These are phyloP conservation scores for Hypsopygia costalis DNA, from an alignment of 2,888 invertebrate genomes.

Conservation along the genomic window DNA sequence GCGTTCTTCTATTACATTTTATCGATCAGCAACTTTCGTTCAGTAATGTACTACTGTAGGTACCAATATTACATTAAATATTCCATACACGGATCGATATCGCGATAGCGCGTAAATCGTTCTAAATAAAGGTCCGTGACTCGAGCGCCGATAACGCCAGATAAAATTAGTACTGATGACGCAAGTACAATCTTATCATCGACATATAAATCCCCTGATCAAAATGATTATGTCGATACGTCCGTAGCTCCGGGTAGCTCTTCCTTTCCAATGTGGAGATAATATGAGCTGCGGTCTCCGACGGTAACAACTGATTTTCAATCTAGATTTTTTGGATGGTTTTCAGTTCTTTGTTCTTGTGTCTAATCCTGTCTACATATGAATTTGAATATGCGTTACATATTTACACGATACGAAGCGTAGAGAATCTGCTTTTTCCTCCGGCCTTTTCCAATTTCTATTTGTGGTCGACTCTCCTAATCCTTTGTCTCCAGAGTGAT, in stretches of 20 bases:
- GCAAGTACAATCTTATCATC: slow-evolving; percentile 8
- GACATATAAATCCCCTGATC: background rate
- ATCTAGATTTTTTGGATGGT: no score
- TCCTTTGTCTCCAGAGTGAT: no score
- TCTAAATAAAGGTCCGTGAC: slow-evolving; percentile 15
- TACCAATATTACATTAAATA: slow-evolving; percentile 8
- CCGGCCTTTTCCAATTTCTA: no score
- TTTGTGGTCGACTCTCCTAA: no score
- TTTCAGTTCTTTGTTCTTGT: no score
- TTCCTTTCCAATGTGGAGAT: background rate
- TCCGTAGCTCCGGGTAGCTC: background rate
- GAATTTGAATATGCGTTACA: no score
- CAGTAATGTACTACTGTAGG: background rate
- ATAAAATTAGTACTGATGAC: slow-evolving; percentile 7
- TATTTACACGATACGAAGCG: no score
- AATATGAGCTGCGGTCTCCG: no score
- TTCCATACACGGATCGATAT: slow-evolving; percentile 9
- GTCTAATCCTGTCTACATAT: no score
- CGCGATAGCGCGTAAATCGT: slow-evolving; percentile 2
- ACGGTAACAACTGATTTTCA: no score
- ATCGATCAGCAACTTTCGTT: background rate
- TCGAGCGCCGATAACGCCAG: slow-evolving; percentile 9
- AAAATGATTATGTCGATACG: background rate
- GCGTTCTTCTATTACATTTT: no score
- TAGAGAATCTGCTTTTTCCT: no score